Percentiles rank a stretch among this genome's conserved stretches.
Conservation (phyloP, 2,113 vertebrate species). For the Scolopax mira region DNA sequence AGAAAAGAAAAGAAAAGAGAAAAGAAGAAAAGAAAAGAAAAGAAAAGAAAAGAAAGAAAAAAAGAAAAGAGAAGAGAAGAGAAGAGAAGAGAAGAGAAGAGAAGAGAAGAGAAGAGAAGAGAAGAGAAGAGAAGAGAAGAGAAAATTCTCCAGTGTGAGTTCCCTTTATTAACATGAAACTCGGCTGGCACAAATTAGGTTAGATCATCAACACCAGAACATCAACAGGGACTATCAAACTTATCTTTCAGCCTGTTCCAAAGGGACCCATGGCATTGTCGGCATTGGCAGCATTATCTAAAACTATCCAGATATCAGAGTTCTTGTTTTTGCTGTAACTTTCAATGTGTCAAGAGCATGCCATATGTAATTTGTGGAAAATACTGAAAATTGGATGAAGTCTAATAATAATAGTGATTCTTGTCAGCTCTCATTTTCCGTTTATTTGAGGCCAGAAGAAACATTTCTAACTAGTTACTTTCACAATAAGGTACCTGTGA, state of each 20-base stretch:
- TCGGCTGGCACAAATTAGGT: neutral
- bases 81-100: too few species aligned
- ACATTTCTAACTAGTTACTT: neutral
- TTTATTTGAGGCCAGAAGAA: neutral
- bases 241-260: neutral
- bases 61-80: neutral
- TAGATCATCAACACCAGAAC: neutral
- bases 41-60: neutral
- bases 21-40: too few species aligned
- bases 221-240: neutral
- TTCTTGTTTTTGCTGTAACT: neutral
- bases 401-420: neutral
- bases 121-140: neutral
- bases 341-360: neutral
- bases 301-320: neutral
- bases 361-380: neutral
- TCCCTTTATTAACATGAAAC: neutral
- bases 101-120: too few species aligned
- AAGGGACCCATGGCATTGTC: neutral
- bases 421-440: neutral
- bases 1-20: too few species aligned
- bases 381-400: neutral
- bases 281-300: neutral
- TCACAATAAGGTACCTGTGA: neutral
- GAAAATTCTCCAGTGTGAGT: neutral